Evolutionary conservation across 1,140 invertebrate species (phyloP), one percentile per base, ranked within the genome.

Genomic region (Bombus fervidus): DNA sequence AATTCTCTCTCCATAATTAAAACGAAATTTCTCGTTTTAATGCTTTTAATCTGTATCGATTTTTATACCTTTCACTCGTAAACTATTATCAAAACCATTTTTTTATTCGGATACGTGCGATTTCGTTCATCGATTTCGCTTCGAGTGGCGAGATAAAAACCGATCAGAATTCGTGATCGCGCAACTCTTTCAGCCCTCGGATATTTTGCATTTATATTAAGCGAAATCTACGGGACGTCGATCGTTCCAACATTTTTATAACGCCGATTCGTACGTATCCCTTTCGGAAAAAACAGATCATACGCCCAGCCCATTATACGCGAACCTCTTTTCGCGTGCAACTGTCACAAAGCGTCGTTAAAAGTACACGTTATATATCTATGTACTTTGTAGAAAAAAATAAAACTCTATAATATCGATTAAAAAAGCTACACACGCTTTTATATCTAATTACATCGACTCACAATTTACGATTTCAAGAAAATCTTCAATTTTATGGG

Each of bases 121-220:
- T 80, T 22, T 73, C 43, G 41, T 66, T 34, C 15, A 37, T 31
- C 71, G 41, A 10, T 74, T 22, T 64, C 39, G 39, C 53, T 15
- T 39, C 59, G 8, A 18, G 31, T 15, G 34, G 8, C 3, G 31
- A 28, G 37, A 75, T 34, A 57, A 74, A 82, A 74, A 74, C n/a
- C 59, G 71, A 82, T 75, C 81, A 66, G 71, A n/a, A 82, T 64
- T 82, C 57, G 53, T 43, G 69, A 73, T 41, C 31, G 43, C 25
- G 31, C 59, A 37, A 74, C 57, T 18, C 39, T 82, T 47, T 47
- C 34, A 41, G 22, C 39, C 57, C 57, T 47, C 9, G 39, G 81
- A 75, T 28, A 53, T 82, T 82, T 82, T 82, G 57, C 59, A 75
- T 82, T 82, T 74, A 74, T 82, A 82, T 75, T 62, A 66, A 28